Conservation (phyloP, 2,797 vertebrate genomes). For the Chrosomus eos region DNA sequence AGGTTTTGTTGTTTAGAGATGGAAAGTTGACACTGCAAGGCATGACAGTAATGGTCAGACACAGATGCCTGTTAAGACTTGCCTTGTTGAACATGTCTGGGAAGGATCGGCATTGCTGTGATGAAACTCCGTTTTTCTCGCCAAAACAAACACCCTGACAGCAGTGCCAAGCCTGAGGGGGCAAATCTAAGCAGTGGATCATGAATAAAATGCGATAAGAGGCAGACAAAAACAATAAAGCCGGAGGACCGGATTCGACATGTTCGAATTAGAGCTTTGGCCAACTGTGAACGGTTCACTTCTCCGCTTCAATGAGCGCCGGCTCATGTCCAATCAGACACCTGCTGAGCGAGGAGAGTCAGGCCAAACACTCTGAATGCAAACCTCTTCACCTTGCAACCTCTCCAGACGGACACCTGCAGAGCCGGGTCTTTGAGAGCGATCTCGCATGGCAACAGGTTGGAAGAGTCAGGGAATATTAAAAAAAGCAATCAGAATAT, state of each 20-base stretch:
- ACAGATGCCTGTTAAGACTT: neutral
- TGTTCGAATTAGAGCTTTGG: constrained; percentile 36
- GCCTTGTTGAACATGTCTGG: constrained; percentile 19
- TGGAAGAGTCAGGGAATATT: neutral
- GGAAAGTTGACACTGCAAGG: neutral
- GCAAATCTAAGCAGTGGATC: constrained; percentile 36
- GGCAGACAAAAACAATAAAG: constrained; percentile 26
- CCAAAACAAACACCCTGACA: constrained; percentile 20
- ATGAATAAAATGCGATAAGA: constrained; percentile 32
- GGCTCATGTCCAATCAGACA: constrained; percentile 47
- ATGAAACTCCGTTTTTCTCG: neutral
- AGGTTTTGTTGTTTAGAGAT: constrained; percentile 13
- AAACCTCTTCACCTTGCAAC: constrained; percentile 25
- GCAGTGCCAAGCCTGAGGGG: neutral
- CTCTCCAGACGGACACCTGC: constrained; percentile 17
- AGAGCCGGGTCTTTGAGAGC: neutral
- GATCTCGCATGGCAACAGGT: constrained; percentile 3
- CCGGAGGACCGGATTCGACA: neutral
- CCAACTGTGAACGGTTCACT: constrained; percentile 9
- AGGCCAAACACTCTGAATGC: constrained; percentile 6
- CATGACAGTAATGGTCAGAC: neutral
- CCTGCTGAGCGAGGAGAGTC: constrained; percentile 27
- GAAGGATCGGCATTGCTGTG: neutral
- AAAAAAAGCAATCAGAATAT: constrained; percentile 13
- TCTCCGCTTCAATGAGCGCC: constrained; percentile 1